Evolutionary conservation across 1,140 invertebrate species (phyloP).

Genomic region (Drosophila leontia): DNA sequence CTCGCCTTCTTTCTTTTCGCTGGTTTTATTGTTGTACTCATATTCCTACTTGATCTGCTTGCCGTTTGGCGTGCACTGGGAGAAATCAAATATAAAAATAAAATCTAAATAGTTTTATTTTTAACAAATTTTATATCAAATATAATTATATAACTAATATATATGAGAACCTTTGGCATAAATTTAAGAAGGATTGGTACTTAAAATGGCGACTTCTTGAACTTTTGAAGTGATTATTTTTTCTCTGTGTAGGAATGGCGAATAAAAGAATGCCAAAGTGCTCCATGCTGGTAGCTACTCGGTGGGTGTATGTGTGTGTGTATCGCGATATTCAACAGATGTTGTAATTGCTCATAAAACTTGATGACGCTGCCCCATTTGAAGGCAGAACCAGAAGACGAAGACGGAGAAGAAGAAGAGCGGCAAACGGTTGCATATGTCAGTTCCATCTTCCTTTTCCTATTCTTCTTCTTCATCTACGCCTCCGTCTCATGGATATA

Average conservation of each 20-base stretch:
- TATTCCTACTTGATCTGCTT: constrained; percentile 70
- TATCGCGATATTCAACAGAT: constrained; percentile 81
- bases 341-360: constrained; percentile 84
- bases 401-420: constrained; percentile 31
- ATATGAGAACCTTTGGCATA: background rate
- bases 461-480: constrained; percentile 2
- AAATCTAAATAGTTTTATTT: no score
- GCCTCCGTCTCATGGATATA: constrained; percentile 43
- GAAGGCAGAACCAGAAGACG: constrained; percentile 24
- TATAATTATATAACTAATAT: background rate
- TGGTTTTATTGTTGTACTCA: constrained; percentile 37
- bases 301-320: constrained; percentile 31
- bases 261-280: constrained; percentile 35
- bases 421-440: constrained; percentile 67
- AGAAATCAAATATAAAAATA: constrained; percentile 1
- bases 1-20: constrained; percentile 4
- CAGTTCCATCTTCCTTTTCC: constrained; percentile 48
- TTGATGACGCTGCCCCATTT: constrained; percentile 79
- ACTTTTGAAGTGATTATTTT: background rate
- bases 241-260: constrained; percentile 10
- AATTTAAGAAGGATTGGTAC: background rate
- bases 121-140: background rate
- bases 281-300: constrained; percentile 37
- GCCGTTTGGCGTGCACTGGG: constrained; percentile 56
- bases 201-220: background rate